Evolutionary conservation across 2,888 invertebrate genomes (phyloP).

Genomic region (Parnassius apollo): DNA sequence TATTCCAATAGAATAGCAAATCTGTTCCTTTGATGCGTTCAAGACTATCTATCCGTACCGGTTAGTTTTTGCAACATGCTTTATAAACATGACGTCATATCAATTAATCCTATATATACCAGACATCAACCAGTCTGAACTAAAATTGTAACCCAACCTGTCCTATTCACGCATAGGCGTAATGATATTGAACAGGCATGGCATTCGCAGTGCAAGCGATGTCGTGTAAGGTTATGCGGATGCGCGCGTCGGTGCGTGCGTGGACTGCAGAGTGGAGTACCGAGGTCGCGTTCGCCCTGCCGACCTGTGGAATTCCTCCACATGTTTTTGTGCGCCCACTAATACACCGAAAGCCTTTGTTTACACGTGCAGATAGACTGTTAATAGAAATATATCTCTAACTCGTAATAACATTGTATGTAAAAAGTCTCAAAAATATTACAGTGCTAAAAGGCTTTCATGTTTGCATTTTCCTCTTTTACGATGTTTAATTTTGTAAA

Average conservation of each 20-base stretch:
- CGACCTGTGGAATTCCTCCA: slow-evolving; percentile 47
- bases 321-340: slow-evolving; percentile 2
- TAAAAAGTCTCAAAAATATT: too few species aligned
- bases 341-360: background rate
- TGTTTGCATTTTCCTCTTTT: too few species aligned
- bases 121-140: background rate
- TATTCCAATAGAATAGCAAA: too few species aligned
- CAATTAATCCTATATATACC: too few species aligned
- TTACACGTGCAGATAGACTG: background rate
- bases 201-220: slow-evolving; percentile 24
- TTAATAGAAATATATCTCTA: too few species aligned
- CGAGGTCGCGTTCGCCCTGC: slow-evolving; percentile 60
- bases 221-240: slow-evolving; percentile 72
- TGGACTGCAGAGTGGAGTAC: slow-evolving; percentile 51
- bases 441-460: too few species aligned
- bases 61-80: background rate
- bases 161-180: background rate
- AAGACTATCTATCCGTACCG: background rate
- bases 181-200: slow-evolving; percentile 11
- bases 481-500: too few species aligned
- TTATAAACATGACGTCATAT: background rate
- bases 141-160: background rate
- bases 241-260: slow-evolving; percentile 61
- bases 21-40: too few species aligned
- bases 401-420: too few species aligned